phyloP scores from a whole-genome alignment of 2,797 vertebrate genomes.

The Iguana delicatissima region DNA sequence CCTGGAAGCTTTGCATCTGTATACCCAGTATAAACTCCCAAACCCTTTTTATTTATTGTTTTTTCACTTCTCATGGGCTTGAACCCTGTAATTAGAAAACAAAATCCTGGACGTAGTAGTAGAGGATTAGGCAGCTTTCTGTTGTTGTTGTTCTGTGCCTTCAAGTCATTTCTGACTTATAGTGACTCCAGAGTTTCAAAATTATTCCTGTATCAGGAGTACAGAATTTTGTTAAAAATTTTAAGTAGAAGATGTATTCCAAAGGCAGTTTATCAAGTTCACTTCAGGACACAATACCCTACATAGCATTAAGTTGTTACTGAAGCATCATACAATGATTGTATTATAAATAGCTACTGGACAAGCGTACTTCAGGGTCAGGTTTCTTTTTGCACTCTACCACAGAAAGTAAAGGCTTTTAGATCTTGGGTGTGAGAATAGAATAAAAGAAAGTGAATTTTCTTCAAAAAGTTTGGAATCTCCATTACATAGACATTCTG shows the following conservation, averaged over 20 bases:
- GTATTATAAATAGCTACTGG: conserved; percentile 1
- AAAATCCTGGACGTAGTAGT: too few relatives aligned
- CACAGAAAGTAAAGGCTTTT: conserved; percentile 35
- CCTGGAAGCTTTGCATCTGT: too few relatives aligned
- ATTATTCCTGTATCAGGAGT: neutral
- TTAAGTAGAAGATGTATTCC: neutral
- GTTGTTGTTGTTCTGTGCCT: too few relatives aligned
- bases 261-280: conserved; percentile 3
- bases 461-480: conserved; percentile 52
- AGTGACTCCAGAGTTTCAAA: too few relatives aligned
- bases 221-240: neutral
- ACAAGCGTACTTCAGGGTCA: neutral
- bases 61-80: too few relatives aligned
- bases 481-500: conserved; percentile 57
- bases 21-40: too few relatives aligned
- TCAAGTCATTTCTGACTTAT: too few relatives aligned
- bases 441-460: conserved; percentile 59
- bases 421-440: conserved; percentile 22
- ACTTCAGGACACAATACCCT: neutral
- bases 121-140: too few relatives aligned
- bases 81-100: too few relatives aligned
- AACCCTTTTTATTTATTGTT: too few relatives aligned
- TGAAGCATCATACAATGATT: conserved; percentile 26
- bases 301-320: neutral
- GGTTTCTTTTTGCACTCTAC: conserved; percentile 15